phyloP scores from a whole-genome alignment of 1,140 invertebrate species.

The Nasonia giraulti region DNA sequence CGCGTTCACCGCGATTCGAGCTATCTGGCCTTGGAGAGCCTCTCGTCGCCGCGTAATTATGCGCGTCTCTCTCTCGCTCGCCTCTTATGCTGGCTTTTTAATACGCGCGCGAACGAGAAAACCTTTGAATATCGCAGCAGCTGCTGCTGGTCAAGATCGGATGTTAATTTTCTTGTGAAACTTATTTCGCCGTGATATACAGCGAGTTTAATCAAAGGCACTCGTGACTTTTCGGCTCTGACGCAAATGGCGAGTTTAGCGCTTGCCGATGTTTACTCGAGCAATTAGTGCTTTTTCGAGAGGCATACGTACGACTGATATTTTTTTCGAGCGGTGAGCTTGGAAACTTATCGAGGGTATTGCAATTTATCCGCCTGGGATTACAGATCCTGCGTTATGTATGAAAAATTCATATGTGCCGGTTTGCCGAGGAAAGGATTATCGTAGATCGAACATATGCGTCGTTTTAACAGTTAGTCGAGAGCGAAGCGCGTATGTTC shows the following conservation, averaged over 20 bases:
- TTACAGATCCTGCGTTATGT: no score
- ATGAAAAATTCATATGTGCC: no score
- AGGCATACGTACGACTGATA: no score
- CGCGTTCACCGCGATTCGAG: background rate
- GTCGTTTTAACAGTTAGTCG: no score
- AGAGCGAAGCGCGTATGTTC: no score
- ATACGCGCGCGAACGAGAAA: slow-evolving; percentile 9
- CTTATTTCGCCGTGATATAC: background rate
- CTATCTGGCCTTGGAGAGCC: slow-evolving; percentile 7
- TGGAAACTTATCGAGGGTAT: no score
- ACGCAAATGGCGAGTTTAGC: background rate
- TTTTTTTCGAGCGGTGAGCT: no score
- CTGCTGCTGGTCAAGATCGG: background rate
- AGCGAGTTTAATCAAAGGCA: slow-evolving; percentile 7
- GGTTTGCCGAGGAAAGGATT: no score
- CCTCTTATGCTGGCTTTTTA: slow-evolving; percentile 3
- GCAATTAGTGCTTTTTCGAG: no score
- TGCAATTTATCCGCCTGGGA: no score
- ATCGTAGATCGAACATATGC: no score
- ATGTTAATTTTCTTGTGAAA: slow-evolving; percentile 30
- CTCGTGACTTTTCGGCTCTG: background rate
- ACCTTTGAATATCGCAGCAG: slow-evolving; percentile 4
- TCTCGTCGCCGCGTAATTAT: slow-evolving; percentile 16
- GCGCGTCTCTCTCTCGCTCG: background rate
- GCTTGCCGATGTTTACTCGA: background rate